Percentiles rank a stretch among this genome's conserved stretches.
Evolutionary conservation across 1,140 invertebrate genomes (phyloP).

Genomic region (Acromyrmex echinatior): DNA sequence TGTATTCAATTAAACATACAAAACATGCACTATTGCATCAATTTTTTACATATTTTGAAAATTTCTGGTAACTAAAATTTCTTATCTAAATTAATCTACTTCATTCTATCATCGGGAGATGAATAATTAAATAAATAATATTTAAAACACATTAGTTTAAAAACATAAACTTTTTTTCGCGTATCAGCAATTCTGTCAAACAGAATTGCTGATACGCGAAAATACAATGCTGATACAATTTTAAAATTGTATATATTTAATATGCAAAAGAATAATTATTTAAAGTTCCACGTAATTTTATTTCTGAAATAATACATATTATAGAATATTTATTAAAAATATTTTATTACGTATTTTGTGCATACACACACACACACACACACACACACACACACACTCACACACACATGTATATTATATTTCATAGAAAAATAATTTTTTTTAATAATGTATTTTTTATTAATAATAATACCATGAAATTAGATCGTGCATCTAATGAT

Average conservation of each 20-base stretch:
- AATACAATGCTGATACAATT: not conserved
- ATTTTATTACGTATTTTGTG: not conserved
- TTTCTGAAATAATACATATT: not conserved
- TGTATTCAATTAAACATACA: no score
- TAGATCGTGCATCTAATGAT: not conserved
- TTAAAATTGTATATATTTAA: slow-evolving; percentile 2
- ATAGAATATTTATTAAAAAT: not conserved
- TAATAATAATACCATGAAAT: slow-evolving; percentile 7
- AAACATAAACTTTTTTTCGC: slow-evolving; percentile 10
- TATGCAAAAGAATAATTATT: not conserved
- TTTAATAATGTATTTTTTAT: slow-evolving; percentile 1
- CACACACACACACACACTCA: no score
- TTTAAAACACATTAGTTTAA: not conserved
- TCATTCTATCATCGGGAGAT: not conserved
- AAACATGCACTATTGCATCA: no score
- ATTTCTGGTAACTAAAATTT: no score
- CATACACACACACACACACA: no score
- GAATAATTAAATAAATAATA: not conserved
- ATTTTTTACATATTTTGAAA: no score
- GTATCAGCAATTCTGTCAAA: not conserved
- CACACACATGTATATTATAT: no score
- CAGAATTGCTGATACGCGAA: no score
- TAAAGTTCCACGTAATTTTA: not conserved
- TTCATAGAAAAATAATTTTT: not conserved
- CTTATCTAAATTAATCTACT: no score